Evolutionary conservation across 1,140 invertebrate genomes (phyloP), one percentile per base, ranked within the genome.

Genomic region (Lanistes nyassanus): DNA sequence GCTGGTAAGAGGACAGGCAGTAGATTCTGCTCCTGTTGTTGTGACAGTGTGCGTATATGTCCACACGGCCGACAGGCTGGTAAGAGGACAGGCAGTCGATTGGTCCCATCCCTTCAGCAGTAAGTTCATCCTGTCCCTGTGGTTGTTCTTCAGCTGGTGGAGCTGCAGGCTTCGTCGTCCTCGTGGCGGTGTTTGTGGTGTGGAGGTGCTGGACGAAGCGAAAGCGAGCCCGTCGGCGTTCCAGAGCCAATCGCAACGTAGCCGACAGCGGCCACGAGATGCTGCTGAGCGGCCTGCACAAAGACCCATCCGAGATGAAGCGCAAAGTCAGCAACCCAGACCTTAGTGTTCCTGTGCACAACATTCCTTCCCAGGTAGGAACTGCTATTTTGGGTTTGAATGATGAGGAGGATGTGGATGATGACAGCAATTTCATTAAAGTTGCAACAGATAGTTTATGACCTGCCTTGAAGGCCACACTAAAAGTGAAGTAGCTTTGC

Each of bases 271-370:
- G 91, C 78, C 83, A 89, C 31, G 87, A 89, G n/a, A 83, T 89
- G 23, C 79, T 89, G 71, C 84, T 89, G n/a, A 88, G 86, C 75
- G 83, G 84, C 55, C 53, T 72, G 34, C 42, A 42, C 55, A 62
- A 72, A 55, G 56, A 60, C 23, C 11, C 55, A 19, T 58, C 70
- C 9, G 67, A 80, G 55, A 92, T 93, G 82, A 95, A 95, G 84
- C 91, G 94, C 1, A 97, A 97, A 89, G 90, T 97, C 79, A 96
- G 94, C 86, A 97, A 97, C 89, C 88, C 97, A 75, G 95, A 97
- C 91, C 93, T 95, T 6, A 78, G 80, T 26, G 79, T 78, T 31
- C 76, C 79, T 34, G 74, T 78, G 0, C 62, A 66, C 19, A 68
- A 71, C 36, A 73, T 76, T 31, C 75, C 76, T 1, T 75, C 83